Conservation (phyloP, 2,797 vertebrate genomes). For the Smutsia gigantea region DNA sequence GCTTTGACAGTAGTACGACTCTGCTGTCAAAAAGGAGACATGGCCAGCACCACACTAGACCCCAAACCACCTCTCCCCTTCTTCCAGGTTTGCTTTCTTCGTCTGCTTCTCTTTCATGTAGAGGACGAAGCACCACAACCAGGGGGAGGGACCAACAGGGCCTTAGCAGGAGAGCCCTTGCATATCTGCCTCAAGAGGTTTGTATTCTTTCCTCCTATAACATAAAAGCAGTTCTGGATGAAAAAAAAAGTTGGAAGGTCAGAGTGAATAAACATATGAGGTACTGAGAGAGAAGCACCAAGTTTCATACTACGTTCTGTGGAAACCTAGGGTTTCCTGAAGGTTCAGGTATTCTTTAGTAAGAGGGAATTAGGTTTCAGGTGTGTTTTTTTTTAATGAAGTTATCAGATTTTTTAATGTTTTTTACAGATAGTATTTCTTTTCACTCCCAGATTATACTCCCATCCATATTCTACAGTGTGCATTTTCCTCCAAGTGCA, state of each 20-base stretch:
- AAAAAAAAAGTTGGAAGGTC: background rate
- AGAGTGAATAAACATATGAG: background rate
- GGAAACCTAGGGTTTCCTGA: background rate
- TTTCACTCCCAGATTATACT: background rate
- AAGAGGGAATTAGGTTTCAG: background rate
- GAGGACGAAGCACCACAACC: background rate
- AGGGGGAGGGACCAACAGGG: no score
- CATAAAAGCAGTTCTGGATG: background rate
- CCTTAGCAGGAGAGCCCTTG: background rate
- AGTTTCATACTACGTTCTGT: background rate
- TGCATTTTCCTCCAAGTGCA: background rate
- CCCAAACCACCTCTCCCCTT: background rate
- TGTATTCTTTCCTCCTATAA: background rate
- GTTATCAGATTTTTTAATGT: background rate
- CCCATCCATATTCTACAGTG: background rate
- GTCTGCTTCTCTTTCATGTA: background rate
- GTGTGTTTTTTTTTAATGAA: background rate
- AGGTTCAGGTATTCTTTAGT: background rate
- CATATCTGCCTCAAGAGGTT: background rate
- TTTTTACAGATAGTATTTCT: conserved; percentile 8
- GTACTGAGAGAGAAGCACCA: background rate
- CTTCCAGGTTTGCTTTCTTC: background rate
- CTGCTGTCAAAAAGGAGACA: background rate
- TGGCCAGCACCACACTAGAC: background rate
- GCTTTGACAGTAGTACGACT: background rate